Base-by-base conservation (phyloP, 2,113 vertebrate species). In the Helogale parvula region DNA sequence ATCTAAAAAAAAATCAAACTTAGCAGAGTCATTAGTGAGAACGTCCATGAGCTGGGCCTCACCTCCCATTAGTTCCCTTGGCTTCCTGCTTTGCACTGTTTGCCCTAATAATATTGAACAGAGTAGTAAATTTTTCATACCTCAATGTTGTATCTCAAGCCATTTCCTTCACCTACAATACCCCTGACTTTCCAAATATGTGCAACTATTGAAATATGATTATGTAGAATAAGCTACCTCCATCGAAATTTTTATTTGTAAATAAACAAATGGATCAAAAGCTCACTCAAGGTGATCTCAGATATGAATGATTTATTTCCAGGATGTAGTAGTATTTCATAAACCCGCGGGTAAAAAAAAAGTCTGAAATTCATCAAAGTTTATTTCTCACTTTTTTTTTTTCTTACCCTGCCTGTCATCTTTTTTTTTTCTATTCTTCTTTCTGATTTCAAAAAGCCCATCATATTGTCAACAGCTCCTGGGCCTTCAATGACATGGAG, bases 191-290 rank as follows among this genome's bases (percentile, higher is more conserved):
- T 4, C 52, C 35, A 86, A n/a, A 25, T 71, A 50, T 45, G 27
- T 69, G 16, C 7, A 57, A 54, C 7, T 31, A 19, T n/a, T 60
- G 45, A 81, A 88, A 95, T 13, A 80, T 25, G 33, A 60, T 69
- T 13, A 81, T 85, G 11, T 11, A 57, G 33, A 85, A 93, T 52
- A 88, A 47, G 88, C 31, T 38, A 54, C 41, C 7, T 81, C 47
- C 54, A 8, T 69, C 23, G 23, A 88, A 93, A 31, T 80, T 71
- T 69, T 3, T 3, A 19, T 76, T 96, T 93, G 4, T 57, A 90
- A 38, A 88, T 76, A 80, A 87, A 74, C 7, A 94, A 93, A 60
- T 35, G 41, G 33, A 94, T 38, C 21, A 50, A 90, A 95, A 86
- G 4, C 3, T 77, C n/a, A 60, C 1, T 65, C 21, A 60, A 29